These are phyloP conservation scores for Bombus turneri DNA, from an alignment of 1,140 invertebrate genomes.

Conservation along the genomic window DNA sequence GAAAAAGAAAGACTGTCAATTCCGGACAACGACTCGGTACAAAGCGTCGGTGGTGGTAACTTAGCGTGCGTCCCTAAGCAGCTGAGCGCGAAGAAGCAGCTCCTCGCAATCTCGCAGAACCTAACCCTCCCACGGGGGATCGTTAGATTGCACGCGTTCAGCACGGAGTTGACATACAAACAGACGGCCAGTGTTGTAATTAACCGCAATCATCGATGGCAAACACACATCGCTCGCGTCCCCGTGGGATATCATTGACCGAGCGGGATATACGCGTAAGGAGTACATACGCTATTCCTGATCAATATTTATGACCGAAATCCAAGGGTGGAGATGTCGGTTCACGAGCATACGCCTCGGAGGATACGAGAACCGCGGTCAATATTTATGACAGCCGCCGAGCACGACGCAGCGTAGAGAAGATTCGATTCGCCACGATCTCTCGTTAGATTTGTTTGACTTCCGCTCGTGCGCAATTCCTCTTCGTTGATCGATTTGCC, in stretches of 20 bases:
- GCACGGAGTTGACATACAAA: slow-evolving; percentile 68
- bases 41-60: neutral
- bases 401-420: neutral
- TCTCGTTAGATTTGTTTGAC: slow-evolving; percentile 1
- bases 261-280: slow-evolving; percentile 52
- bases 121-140: slow-evolving; percentile 61
- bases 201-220: slow-evolving; percentile 72
- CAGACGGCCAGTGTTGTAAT: slow-evolving; percentile 70
- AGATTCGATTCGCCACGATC: slow-evolving; percentile 2
- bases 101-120: slow-evolving; percentile 40
- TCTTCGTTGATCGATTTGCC: slow-evolving; percentile 8
- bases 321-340: slow-evolving; percentile 64
- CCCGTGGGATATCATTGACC: slow-evolving; percentile 64
- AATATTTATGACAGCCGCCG: slow-evolving; percentile 65
- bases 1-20: neutral
- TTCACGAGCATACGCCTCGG: slow-evolving; percentile 41
- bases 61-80: neutral
- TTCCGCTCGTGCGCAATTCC: neutral
- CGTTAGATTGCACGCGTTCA: slow-evolving; percentile 59
- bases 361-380: slow-evolving; percentile 60
- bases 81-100: slow-evolving; percentile 29
- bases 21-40: neutral
- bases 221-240: slow-evolving; percentile 62
- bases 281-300: slow-evolving; percentile 38
- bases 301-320: slow-evolving; percentile 71